A percentile compares a stretch with the other conserved stretches of the same genome.
Conservation (phyloP, 2,797 vertebrate species). For the Thalassophryne amazonica region DNA sequence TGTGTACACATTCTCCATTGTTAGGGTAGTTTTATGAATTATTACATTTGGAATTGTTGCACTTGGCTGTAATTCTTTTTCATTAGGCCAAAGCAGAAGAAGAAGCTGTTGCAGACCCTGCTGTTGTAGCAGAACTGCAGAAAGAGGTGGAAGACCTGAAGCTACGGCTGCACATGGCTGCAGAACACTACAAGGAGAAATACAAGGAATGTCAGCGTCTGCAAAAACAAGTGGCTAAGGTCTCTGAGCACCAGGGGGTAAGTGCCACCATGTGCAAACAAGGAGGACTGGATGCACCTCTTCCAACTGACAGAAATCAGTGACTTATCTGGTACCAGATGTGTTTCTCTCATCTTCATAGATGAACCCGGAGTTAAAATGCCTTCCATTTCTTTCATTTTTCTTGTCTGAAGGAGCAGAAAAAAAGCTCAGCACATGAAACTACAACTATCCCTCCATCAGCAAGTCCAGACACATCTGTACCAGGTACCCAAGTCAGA, state of each 20-base stretch:
- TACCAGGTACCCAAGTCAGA: constrained; percentile 80
- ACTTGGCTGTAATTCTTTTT: constrained; percentile 3
- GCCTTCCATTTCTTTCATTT: neutral
- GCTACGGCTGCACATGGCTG: constrained; percentile 96
- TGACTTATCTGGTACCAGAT: too few species aligned
- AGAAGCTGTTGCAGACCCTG: constrained; percentile 54
- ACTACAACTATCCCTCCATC: constrained; percentile 74
- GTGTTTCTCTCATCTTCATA: too few species aligned
- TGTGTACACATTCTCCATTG: too few species aligned
- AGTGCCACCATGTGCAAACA: constrained; percentile 44
- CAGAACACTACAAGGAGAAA: constrained; percentile 98
- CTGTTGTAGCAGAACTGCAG: constrained; percentile 86
- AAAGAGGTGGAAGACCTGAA: constrained; percentile 97
- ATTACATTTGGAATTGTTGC: too few species aligned
- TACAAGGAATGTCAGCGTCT: constrained; percentile 97
- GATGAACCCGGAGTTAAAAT: neutral
- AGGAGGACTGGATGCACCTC: too few species aligned
- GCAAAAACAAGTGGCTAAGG: constrained; percentile 92
- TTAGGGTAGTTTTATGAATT: too few species aligned
- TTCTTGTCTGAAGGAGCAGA: constrained; percentile 62
- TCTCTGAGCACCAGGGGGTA: constrained; percentile 89
- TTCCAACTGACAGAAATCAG: too few species aligned
- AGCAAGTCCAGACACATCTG: constrained; percentile 74
- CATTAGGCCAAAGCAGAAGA: constrained; percentile 61
- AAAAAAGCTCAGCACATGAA: constrained; percentile 80